Evolutionary conservation across 1,140 invertebrate genomes (phyloP).

Genomic region (Gonioctena quinquepunctata): DNA sequence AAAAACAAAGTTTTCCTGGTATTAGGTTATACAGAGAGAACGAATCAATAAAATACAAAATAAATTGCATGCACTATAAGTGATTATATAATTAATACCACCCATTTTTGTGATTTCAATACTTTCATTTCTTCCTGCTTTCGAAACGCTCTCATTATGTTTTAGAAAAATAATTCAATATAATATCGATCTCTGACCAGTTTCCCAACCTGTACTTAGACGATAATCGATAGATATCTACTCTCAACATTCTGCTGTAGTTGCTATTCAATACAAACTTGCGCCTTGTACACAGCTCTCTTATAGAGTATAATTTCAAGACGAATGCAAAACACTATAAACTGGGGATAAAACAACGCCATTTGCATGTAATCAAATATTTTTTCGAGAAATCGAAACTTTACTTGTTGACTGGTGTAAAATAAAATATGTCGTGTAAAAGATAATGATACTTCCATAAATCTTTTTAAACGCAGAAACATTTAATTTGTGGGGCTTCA

Average conservation of each 20-base stretch:
- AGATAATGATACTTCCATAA: conserved; percentile 16
- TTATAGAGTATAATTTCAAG: not conserved
- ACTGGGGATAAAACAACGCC: not conserved
- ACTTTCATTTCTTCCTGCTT: too few relatives aligned
- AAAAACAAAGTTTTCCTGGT: too few relatives aligned
- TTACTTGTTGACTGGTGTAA: not conserved
- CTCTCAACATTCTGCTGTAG: not conserved
- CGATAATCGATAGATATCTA: too few relatives aligned
- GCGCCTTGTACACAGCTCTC: not conserved
- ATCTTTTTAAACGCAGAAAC: not conserved
- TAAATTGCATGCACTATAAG: too few relatives aligned
- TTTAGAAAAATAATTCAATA: too few relatives aligned
- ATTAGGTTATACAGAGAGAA: too few relatives aligned
- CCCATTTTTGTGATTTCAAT: too few relatives aligned
- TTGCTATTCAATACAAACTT: not conserved
- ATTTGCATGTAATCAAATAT: conserved; percentile 12
- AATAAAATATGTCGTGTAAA: conserved; percentile 5
- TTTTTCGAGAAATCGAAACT: conserved; percentile 8
- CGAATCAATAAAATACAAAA: too few relatives aligned
- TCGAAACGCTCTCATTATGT: too few relatives aligned
- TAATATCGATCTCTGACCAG: too few relatives aligned
- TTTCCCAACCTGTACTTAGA: too few relatives aligned
- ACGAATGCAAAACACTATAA: not conserved
- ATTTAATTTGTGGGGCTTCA: not conserved
- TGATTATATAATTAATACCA: too few relatives aligned